Conservation (phyloP, 2,797 vertebrate species). For the Anabas testudineus region DNA sequence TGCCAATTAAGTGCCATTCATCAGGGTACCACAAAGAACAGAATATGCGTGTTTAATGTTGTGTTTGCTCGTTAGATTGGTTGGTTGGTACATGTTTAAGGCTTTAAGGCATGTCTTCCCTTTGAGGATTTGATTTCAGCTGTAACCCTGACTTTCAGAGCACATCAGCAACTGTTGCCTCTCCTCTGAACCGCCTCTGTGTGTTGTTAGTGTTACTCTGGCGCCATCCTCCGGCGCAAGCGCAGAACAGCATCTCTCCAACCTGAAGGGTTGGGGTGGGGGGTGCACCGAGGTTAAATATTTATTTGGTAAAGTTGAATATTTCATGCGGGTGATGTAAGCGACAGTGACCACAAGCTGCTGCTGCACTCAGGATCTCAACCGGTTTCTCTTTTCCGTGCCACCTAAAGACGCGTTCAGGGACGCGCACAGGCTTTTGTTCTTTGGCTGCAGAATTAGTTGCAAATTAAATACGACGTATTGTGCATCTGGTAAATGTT, state of each 20-base stretch:
- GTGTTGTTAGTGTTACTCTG: slow-evolving; percentile 73
- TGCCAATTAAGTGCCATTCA: no score
- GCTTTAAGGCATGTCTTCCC: not conserved
- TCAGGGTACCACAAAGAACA: no score
- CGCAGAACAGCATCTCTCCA: slow-evolving; percentile 14
- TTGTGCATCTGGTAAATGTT: not conserved
- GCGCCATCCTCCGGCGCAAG: slow-evolving; percentile 79
- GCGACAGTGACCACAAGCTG: slow-evolving; percentile 61
- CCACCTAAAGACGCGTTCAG: slow-evolving; percentile 51
- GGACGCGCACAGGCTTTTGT: slow-evolving; percentile 43
- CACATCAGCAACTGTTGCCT: slow-evolving; percentile 58
- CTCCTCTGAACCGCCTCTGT: not conserved
- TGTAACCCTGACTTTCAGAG: not conserved
- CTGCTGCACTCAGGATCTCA: slow-evolving; percentile 38
- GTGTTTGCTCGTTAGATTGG: no score
- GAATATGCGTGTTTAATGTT: no score
- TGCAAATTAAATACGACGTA: not conserved
- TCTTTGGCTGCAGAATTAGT: slow-evolving; percentile 33
- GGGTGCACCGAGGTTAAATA: slow-evolving; percentile 72
- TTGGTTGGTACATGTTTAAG: no score
- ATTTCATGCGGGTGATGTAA: slow-evolving; percentile 85
- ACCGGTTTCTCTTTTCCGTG: slow-evolving; percentile 30
- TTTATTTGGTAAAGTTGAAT: slow-evolving; percentile 84
- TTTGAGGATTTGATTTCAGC: not conserved
- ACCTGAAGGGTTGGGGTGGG: slow-evolving; percentile 33